Percentiles rank a stretch among this genome's conserved stretches.
Conservation (phyloP, 1,140 invertebrate genomes). For the Euura saliciscinereae region DNA sequence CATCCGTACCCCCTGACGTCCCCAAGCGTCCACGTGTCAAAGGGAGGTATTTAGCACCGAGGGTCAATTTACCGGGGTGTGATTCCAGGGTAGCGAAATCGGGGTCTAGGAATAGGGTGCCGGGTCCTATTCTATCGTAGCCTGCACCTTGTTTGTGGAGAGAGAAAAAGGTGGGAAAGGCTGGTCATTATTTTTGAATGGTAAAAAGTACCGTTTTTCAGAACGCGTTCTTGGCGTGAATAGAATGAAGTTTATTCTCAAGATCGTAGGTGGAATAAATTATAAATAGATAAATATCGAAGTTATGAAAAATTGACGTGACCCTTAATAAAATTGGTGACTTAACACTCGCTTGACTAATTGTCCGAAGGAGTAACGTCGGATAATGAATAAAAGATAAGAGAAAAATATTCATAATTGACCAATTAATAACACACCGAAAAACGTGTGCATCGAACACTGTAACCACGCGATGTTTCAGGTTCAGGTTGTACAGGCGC, state of each 20-base stretch:
- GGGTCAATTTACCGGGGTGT: conserved; percentile 57
- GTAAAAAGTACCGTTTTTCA: too few species aligned
- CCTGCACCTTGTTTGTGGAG: too few species aligned
- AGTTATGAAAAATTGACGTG: background rate
- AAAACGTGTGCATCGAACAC: background rate
- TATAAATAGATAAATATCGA: background rate
- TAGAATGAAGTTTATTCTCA: too few species aligned
- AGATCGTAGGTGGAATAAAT: background rate
- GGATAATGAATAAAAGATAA: conserved; percentile 13
- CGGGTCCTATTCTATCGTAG: background rate
- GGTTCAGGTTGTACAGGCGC: background rate
- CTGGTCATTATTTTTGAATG: too few species aligned
- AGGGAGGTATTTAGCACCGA: conserved; percentile 56
- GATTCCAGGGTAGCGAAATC: conserved; percentile 33
- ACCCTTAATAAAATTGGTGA: background rate
- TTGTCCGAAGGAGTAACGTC: background rate
- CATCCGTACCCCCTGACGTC: conserved; percentile 8
- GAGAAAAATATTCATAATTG: conserved; percentile 14
- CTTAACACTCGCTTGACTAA: conserved; percentile 7
- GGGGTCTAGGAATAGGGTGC: background rate
- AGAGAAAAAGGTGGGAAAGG: too few species aligned
- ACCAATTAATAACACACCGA: conserved; percentile 9
- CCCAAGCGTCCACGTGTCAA: conserved; percentile 44
- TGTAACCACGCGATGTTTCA: background rate
- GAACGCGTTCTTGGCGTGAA: too few species aligned